These are phyloP conservation scores for Coregonus ussuriensis DNA, from an alignment of 2,797 vertebrate genomes.

Conservation along the genomic window DNA sequence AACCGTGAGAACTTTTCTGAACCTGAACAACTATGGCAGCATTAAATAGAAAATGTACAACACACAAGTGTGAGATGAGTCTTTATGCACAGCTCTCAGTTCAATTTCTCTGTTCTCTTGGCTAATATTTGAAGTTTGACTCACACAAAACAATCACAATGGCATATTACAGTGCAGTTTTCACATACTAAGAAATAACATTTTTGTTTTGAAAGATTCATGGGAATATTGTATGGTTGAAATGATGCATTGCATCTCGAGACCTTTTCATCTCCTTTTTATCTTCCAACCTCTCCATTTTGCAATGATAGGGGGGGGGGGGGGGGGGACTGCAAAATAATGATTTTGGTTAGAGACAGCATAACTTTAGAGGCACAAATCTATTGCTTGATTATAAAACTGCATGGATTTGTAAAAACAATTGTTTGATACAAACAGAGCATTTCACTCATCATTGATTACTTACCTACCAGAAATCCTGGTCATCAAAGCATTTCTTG, in stretches of 20 bases:
- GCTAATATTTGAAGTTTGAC: too few relatives aligned
- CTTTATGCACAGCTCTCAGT: slow-evolving; percentile 7
- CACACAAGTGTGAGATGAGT: slow-evolving; percentile 2
- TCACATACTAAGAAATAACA: background rate
- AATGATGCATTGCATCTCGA: background rate
- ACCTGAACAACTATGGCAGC: slow-evolving; percentile 16
- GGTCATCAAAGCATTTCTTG: slow-evolving; percentile 89
- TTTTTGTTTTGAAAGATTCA: too few relatives aligned
- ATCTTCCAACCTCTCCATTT: slow-evolving; percentile 53
- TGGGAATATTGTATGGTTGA: background rate
- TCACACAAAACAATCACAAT: background rate
- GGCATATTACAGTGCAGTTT: background rate
- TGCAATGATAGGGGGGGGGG: slow-evolving; percentile 74
- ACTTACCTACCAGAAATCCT: slow-evolving; percentile 90
- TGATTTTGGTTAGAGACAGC: background rate
- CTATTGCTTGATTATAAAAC: background rate
- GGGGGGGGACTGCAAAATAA: slow-evolving; percentile 83
- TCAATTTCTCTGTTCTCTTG: too few relatives aligned
- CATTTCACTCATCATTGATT: background rate
- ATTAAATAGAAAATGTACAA: slow-evolving; percentile 52
- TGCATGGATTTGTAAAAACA: too few relatives aligned
- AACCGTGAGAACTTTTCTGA: slow-evolving; percentile 15
- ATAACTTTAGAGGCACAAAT: background rate
- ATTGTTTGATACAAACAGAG: background rate
- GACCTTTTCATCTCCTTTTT: background rate